Percentiles rank a stretch among this genome's conserved stretches.
Evolutionary conservation across 2,888 invertebrate species (phyloP).

Genomic region (Hemicrepidius hirtus): DNA sequence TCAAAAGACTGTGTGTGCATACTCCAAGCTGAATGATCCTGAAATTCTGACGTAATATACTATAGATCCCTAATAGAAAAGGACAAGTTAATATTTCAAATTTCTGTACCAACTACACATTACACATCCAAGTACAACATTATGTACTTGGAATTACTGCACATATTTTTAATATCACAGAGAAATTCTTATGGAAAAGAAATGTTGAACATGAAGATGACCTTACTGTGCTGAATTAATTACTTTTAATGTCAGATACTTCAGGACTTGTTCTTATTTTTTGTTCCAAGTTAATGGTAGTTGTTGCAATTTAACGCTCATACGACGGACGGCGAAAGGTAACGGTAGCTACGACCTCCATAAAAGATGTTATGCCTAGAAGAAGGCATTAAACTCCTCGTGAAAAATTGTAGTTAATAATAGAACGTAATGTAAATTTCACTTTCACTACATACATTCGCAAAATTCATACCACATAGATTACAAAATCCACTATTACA

Average conservation of each 20-base stretch:
- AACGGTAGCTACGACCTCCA: constrained; percentile 22
- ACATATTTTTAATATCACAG: background rate
- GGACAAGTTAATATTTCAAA: too few relatives aligned
- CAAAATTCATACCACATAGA: constrained; percentile 18
- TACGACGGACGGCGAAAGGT: background rate
- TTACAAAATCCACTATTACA: background rate
- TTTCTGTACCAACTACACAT: too few relatives aligned
- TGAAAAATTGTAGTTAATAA: constrained; percentile 39
- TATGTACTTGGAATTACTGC: background rate
- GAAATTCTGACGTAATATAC: too few relatives aligned
- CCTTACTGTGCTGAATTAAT: constrained; percentile 12
- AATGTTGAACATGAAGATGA: constrained; percentile 14
- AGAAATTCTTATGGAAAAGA: constrained; percentile 2
- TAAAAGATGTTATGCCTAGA: constrained; percentile 10
- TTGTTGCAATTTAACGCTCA: constrained; percentile 5
- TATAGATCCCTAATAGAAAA: too few relatives aligned
- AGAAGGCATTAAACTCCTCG: constrained; percentile 39
- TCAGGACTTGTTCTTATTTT: constrained; percentile 17
- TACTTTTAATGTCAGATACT: constrained; percentile 14
- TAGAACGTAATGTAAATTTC: constrained; percentile 30
- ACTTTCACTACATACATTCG: constrained; percentile 34
- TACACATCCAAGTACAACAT: too few relatives aligned
- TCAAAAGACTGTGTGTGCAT: too few relatives aligned
- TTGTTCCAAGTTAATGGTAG: background rate
- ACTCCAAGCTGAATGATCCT: too few relatives aligned